Conservation (phyloP, 2,113 vertebrate species). For the Sylvilagus bachmani region DNA sequence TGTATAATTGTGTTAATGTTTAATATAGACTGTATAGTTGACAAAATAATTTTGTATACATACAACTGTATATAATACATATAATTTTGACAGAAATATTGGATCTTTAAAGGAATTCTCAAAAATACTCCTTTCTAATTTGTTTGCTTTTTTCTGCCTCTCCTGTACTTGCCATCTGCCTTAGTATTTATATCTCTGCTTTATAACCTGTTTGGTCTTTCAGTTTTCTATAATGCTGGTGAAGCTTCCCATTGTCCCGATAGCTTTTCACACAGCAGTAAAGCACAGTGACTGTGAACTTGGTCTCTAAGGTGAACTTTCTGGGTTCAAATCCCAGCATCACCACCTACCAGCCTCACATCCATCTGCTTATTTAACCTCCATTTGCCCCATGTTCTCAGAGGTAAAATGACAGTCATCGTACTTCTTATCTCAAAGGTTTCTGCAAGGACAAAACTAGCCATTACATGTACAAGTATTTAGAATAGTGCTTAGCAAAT, state of each 20-base stretch:
- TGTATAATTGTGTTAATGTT: not conserved
- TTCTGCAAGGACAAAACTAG: not conserved
- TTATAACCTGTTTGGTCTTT: not conserved
- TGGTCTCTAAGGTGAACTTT: not conserved
- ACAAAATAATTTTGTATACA: not conserved
- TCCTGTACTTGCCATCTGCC: not conserved
- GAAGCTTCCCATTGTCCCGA: fast-evolving
- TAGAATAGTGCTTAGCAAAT: not conserved
- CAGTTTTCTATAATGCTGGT: not conserved
- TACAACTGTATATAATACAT: not conserved
- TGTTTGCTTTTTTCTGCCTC: not conserved
- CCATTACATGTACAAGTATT: not conserved
- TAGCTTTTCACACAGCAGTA: not conserved
- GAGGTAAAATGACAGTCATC: not conserved
- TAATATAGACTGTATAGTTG: not conserved
- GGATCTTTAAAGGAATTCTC: not conserved
- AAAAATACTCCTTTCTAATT: not conserved
- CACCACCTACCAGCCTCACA: not conserved
- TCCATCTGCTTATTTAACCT: not conserved
- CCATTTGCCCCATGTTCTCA: not conserved
- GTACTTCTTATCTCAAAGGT: not conserved
- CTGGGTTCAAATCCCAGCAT: not conserved
- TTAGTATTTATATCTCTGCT: not conserved
- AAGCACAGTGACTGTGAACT: not conserved
- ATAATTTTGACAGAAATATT: not conserved